Conservation (phyloP, 2,113 vertebrate genomes). For the Pedetes capensis region DNA sequence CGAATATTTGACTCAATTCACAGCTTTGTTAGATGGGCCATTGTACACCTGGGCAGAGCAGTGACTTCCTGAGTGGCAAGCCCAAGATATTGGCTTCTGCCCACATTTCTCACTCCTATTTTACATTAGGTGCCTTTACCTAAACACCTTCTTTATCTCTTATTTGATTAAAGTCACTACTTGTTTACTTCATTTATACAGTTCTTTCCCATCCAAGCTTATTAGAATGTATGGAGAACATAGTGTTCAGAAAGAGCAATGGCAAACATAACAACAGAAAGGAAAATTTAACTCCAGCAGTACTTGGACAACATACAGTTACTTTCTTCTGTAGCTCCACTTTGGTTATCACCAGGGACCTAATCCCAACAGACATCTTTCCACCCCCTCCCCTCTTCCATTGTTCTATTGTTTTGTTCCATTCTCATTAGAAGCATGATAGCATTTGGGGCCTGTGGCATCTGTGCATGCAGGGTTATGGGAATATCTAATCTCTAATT, state of each 20-base stretch:
- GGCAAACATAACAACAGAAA: neutral
- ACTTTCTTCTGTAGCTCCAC: neutral
- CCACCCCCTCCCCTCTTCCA: neutral
- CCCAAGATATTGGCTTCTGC: neutral
- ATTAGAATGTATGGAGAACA: neutral
- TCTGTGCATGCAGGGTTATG: neutral
- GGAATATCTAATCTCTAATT: conserved; percentile 36
- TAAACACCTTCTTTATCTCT: conserved; percentile 7
- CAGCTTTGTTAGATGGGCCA: neutral
- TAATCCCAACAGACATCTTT: neutral
- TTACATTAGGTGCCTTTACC: neutral
- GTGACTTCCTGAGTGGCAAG: neutral
- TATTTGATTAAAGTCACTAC: conserved; percentile 9
- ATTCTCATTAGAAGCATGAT: neutral
- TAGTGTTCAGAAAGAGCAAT: neutral
- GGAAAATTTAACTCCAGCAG: neutral
- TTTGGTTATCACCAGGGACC: neutral
- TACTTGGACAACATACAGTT: neutral
- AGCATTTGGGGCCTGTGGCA: neutral
- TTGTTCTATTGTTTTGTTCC: conserved; percentile 38
- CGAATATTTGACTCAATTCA: neutral
- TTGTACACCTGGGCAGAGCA: neutral
- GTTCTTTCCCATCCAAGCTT: neutral
- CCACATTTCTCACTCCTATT: conserved; percentile 3
- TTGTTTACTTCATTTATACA: conserved; percentile 25